Evolutionary conservation across 2,888 invertebrate species (phyloP), one percentile per base, ranked within the genome.

Genomic region (Ecliptopera silaceata): DNA sequence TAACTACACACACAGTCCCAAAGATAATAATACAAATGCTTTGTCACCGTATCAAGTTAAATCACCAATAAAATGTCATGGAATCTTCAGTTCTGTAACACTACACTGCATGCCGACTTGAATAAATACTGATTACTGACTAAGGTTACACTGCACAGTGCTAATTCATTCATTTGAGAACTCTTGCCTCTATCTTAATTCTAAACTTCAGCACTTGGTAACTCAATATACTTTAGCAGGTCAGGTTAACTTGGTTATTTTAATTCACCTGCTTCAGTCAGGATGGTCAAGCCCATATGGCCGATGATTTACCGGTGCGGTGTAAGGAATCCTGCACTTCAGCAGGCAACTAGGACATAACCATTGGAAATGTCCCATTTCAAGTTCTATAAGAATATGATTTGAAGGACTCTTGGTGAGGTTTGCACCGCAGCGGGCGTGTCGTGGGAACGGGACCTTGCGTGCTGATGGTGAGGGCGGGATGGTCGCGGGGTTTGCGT

Each of bases 321-420:
- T 41, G 20, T n/a, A 41, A 41, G 8, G n/a, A 20, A 10, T 12
- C 42, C 44, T 44, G 18, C 31, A 32, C 44, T 56, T 56, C 46
- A 47, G 49, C 60, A 68, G 32, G 57, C 63, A 56, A 75, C 62
- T 66, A 78, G 81, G 78, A 75, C 84, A 81, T 70, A 68, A 73
- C 75, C 72, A 58, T 74, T 51, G 34, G 70, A 77, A 34, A 65
- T 75, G 81, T 68, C 81, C 83, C 64, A 71, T 62, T 61, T 63
- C 69, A 65, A 76, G 68, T 88, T 82, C 84, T 91, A 91, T 91
- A 91, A 90, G 72, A 91, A 90, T 75, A 91, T 91, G 3, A 91
- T 91, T 76, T 91, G 91, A 46, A 91, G 77, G 34, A 91, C 88
- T 76, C 88, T 79, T 2, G 91, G 90, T n/a, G 76, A 63, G 38